Base-by-base conservation (phyloP, 2,888 invertebrate species). In the Salticus scenicus region DNA sequence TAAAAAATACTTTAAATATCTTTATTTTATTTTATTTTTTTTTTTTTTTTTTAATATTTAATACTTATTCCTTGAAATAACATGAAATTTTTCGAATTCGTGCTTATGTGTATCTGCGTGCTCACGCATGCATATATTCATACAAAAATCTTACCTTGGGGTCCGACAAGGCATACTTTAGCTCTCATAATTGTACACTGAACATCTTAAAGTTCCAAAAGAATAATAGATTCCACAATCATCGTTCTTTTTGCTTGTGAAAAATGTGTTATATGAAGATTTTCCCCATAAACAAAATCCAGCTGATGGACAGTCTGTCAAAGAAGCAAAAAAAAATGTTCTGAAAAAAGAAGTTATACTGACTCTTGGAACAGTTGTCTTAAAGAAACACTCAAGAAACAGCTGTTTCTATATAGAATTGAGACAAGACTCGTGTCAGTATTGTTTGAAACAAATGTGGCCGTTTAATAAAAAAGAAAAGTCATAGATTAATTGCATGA, bases 121-220 rank as follows among this genome's bases (percentile, higher is more conserved):
- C n/a, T n/a, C n/a, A n/a, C n/a, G n/a, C n/a, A n/a, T n/a, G n/a
- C n/a, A n/a, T n/a, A n/a, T n/a, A n/a, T n/a, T n/a, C n/a, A n/a
- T n/a, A n/a, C n/a, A n/a, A n/a, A n/a, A n/a, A 37, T 10, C 37
- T 77, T 77, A 77, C 77, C 77, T 77, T 77, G 51, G 27, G 77
- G 70, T 70, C 77, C 77, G 0, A 77, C 77, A 20, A 77, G 67
- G 14, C 77, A 77, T 5, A 77, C 77, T 37, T 69, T 57, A 8
- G 77, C 57, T 17, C 10, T 24, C 77, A 77, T 77, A 20, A 7
- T 37, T 10, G 37, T 37, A 37, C 10, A 10, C 37, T 37, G 37
- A 37, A 37, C 37, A 7, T 37, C 37, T 37, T 37, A 7, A 37
- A 37, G 37, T 7, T 37, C 4, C 37, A 37, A n/a, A n/a, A n/a